A percentile compares a stretch with the other conserved stretches of the same genome.
Conservation (phyloP, 2,888 invertebrate species). For the Cactoblastis cactorum region DNA sequence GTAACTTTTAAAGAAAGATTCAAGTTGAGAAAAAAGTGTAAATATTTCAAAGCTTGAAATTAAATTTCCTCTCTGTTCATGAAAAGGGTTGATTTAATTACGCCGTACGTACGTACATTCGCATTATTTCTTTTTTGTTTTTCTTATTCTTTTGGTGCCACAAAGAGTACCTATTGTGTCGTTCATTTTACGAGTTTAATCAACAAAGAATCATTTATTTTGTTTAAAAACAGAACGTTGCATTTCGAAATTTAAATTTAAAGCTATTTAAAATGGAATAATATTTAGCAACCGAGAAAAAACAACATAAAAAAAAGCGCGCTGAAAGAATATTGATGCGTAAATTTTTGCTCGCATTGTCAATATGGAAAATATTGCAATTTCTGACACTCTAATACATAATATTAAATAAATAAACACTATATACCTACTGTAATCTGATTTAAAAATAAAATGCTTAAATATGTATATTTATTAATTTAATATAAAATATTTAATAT, state of each 20-base stretch:
- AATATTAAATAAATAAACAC: neutral
- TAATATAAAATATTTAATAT: no score
- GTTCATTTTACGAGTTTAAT: neutral
- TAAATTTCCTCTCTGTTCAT: no score
- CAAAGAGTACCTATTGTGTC: no score
- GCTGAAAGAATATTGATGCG: neutral
- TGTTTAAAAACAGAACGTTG: neutral
- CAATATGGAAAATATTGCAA: conserved; percentile 6
- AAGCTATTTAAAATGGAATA: conserved; percentile 6
- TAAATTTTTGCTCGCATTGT: conserved; percentile 1
- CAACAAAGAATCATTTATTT: neutral
- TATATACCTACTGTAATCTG: neutral
- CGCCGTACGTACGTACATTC: neutral
- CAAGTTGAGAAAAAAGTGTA: no score
- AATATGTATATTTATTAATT: no score
- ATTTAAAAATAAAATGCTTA: neutral
- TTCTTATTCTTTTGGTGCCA: no score
- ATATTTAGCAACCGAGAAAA: conserved; percentile 15
- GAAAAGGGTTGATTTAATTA: no score
- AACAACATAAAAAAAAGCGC: conserved; percentile 8
- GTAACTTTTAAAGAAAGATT: no score
- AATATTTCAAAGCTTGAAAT: no score
- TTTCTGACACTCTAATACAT: neutral
- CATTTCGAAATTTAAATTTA: conserved; percentile 1
- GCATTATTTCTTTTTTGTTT: no score